phyloP scores from a whole-genome alignment of 1,140 invertebrate species.

The Stegodyphus mimosarum region DNA sequence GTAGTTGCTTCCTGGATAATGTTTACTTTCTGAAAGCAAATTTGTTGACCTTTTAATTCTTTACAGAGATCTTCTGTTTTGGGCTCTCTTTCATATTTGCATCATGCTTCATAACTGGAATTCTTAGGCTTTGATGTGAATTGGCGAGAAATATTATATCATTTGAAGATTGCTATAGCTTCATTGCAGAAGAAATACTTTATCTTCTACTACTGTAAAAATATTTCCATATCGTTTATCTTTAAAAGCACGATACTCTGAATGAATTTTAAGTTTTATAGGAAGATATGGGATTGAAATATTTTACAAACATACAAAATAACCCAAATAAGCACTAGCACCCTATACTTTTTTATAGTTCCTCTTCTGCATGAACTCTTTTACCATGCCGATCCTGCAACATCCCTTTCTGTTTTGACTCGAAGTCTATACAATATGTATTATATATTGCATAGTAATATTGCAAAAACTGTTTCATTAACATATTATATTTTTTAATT shows the following conservation, averaged over 20 bases:
- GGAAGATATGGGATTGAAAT: not conserved
- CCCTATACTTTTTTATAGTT: too few species aligned
- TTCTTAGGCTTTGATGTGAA: slow-evolving; percentile 6
- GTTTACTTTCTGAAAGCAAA: not conserved
- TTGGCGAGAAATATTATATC: slow-evolving; percentile 1
- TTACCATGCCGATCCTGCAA: too few species aligned
- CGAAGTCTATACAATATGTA: too few species aligned
- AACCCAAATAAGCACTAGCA: too few species aligned
- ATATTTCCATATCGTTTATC: not conserved
- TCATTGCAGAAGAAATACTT: slow-evolving; percentile 12
- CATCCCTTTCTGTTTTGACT: too few species aligned
- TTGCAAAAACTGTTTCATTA: too few species aligned
- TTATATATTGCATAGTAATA: too few species aligned
- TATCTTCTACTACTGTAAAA: slow-evolving; percentile 1
- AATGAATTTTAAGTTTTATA: not conserved
- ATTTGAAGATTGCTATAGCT: slow-evolving; percentile 21
- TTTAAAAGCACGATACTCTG: slow-evolving; percentile 8
- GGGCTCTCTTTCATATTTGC: not conserved
- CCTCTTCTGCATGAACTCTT: too few species aligned
- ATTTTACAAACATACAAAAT: too few species aligned
- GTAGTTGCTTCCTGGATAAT: slow-evolving; percentile 2
- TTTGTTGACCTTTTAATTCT: not conserved
- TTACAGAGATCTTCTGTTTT: not conserved
- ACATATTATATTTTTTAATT: too few species aligned
- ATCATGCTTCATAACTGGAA: slow-evolving; percentile 16